Conservation (phyloP, 1,140 invertebrate genomes). For the Dendrolimus kikuchii region DNA sequence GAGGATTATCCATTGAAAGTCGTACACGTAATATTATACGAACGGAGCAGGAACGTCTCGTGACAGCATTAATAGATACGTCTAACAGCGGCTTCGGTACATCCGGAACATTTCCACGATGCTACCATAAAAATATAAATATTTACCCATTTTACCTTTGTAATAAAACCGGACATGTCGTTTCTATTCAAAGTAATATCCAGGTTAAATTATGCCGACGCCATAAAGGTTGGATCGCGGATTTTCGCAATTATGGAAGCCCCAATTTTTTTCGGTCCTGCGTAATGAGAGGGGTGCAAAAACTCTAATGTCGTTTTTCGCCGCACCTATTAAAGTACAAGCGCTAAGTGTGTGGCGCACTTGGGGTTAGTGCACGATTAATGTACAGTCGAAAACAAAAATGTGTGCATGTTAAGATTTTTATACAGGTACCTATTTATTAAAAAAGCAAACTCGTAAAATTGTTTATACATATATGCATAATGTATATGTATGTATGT, state of each 20-base stretch:
- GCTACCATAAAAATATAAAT: slow-evolving; percentile 18
- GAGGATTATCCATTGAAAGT: slow-evolving; percentile 15
- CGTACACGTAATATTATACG: slow-evolving; percentile 15
- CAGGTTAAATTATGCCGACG: slow-evolving; percentile 30
- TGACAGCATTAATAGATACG: slow-evolving; percentile 15
- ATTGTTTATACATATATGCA: no score
- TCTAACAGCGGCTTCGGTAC: slow-evolving; percentile 1
- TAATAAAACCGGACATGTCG: slow-evolving; percentile 23
- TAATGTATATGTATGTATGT: no score
- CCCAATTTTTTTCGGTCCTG: slow-evolving; percentile 28
- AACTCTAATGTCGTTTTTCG: slow-evolving; percentile 16
- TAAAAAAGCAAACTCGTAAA: no score
- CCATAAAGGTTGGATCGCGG: slow-evolving; percentile 28
- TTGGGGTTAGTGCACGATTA: slow-evolving; percentile 40
- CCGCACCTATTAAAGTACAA: slow-evolving; percentile 15
- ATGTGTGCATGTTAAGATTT: no score
- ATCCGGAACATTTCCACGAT: background rate
- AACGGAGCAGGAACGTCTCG: slow-evolving; percentile 10
- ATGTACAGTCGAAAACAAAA: slow-evolving; percentile 16
- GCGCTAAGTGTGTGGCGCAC: slow-evolving; percentile 19
- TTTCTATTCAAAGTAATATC: slow-evolving; percentile 33
- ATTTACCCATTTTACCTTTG: slow-evolving; percentile 15
- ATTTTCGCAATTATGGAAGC: slow-evolving; percentile 31
- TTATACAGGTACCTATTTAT: no score
- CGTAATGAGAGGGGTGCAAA: slow-evolving; percentile 28